Evolutionary conservation across 2,113 vertebrate genomes (phyloP), one percentile per base, ranked within the genome.

Genomic region (Orcinus orca): DNA sequence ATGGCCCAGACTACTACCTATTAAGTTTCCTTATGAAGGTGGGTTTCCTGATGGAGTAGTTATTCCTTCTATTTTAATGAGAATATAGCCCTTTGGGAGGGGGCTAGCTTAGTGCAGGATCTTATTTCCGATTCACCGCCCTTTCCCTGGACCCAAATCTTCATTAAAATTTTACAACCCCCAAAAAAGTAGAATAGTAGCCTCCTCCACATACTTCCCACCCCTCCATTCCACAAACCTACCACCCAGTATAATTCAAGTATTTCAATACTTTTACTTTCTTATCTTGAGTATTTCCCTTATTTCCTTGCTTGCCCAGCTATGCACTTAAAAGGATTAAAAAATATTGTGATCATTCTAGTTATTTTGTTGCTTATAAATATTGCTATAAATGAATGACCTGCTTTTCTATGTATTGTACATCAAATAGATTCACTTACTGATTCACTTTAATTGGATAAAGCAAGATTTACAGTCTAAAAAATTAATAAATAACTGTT

Each of bases 391-490:
- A 83, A 44, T 10, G 5, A 29, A 86, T 67, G 18, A 23, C 33
- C 68, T 92, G 25, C 8, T 97, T 88, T 74, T 79, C n/a, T 92
- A 84, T 74, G 67, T 70, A 44, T 68, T 77, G 3, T 17, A 29
- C 91, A 60, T 60, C 26, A 93, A 84, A 89, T 73, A 47, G 23
- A 88, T 44, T 71, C 23, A 8, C 18, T 62, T 88, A 62, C 15
- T 67, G 23, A 89, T 38, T 92, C 60, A 89, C 44, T 94, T 92
- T 85, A 90, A 92, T 60, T 86, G 44, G 13, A 36, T 36, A 82
- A 95, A 90, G n/a, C 0, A n/a, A 20, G 29, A 84, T 80, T 85
- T 84, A 29, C 60, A 84, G 17, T 90, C 25, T 74, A n/a, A 88
- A 93, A 82, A 17, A 62, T 31, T 60, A 92, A 47, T 70, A 87